Evolutionary conservation across 2,797 vertebrate species (phyloP), one percentile per base, ranked within the genome.

Genomic region (Taeniopygia guttata): DNA sequence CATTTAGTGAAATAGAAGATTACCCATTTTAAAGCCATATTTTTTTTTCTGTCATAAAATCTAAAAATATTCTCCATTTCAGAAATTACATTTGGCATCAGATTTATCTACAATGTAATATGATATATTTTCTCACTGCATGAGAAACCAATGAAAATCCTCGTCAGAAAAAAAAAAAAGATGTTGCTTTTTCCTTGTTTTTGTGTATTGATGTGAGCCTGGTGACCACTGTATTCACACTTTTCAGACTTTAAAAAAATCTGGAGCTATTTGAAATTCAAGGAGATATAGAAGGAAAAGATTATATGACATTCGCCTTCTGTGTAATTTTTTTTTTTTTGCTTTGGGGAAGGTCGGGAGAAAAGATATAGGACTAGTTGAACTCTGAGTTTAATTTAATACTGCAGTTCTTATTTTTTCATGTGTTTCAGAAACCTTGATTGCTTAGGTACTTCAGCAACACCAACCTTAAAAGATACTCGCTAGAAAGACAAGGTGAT

Each of bases 1-100:
- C 93, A 97, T 97, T 97, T 96, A 95, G 84, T 95, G 92, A 97
- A 97, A 97, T 93, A 97, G 96, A 96, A 97, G 91, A 96, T 93
- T 95, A 92, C 42, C 77, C 94, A 90, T 97, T 97, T 97, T 79
- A 96, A 83, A 94, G 73, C 19, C 42, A 59, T 91, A 36, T 73
- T 88, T 81, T 96, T 46, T 69, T 79, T 70, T 16, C 87, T 81
- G 84, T 92, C 89, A 88, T 88, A 89, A 79, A 87, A 94, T 95
- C 75, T 96, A 96, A 96, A 97, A 97, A 95, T 96, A 89, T 96
- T 96, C 89, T 83, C 64, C 54, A 29, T 96, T 97, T 90, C 82
- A 96, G 97, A 96, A 94, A 96, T 97, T 95, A 68, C 14, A 20
- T 94, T 93, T 96, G 95, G 85, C 93, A 95, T 90, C 58, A 83